Percentiles rank a stretch among this genome's conserved stretches.
These are phyloP conservation scores for Myiozetetes cayanensis DNA, from an alignment of 2,113 vertebrate genomes.

Conservation along the genomic window DNA sequence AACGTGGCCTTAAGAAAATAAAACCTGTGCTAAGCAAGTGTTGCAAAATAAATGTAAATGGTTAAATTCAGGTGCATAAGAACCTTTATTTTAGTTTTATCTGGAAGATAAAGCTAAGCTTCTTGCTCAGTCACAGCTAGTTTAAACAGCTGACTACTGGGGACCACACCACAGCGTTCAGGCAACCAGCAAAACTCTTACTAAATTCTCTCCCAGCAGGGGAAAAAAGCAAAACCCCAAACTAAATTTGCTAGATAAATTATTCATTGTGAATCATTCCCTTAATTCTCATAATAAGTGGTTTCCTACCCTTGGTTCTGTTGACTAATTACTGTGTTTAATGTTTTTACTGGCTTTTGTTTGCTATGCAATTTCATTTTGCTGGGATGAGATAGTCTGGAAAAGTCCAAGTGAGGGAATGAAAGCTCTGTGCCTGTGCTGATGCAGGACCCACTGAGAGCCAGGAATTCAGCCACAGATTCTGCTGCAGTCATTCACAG, in stretches of 20 bases:
- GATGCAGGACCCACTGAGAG: background rate
- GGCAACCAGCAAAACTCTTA: background rate
- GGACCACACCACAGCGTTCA: background rate
- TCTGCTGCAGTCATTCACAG: background rate
- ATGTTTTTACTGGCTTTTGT: conserved; percentile 49
- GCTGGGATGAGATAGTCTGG: background rate
- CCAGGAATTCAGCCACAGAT: background rate
- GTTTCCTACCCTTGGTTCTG: conserved; percentile 35
- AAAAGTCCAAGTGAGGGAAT: conserved; percentile 1
- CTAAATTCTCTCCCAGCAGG: background rate
- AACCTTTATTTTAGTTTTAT: background rate
- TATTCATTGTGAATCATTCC: conserved; percentile 54
- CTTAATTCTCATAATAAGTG: conserved; percentile 53
- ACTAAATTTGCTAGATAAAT: conserved; percentile 38
- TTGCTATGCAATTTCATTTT: conserved; percentile 29
- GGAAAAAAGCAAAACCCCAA: background rate
- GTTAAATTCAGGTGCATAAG: background rate
- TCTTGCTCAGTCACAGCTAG: background rate
- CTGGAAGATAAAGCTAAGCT: background rate
- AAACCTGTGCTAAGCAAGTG: background rate
- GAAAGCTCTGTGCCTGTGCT: background rate
- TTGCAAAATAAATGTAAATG: background rate
- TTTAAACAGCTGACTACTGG: background rate
- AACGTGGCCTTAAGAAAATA: background rate
- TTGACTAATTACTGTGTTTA: conserved; percentile 49